phyloP scores from a whole-genome alignment of 2,888 invertebrate species.

The Dryomyza anilis region DNA sequence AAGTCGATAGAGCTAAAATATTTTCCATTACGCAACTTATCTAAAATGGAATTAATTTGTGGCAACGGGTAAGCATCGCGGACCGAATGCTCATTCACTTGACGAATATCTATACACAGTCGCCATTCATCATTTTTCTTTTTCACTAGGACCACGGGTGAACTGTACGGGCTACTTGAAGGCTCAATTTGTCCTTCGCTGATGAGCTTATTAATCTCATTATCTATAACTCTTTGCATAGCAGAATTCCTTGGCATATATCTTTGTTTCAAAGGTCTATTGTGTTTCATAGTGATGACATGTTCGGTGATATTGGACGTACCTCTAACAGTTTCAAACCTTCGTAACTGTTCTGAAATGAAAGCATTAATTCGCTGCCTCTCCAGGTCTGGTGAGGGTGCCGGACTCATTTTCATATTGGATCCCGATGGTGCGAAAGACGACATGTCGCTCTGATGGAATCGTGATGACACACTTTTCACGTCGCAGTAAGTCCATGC shows the following conservation, averaged over 20 bases:
- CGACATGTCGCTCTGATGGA: too few species aligned
- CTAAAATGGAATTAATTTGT: too few species aligned
- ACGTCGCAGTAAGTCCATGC: too few species aligned
- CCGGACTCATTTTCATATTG: too few species aligned
- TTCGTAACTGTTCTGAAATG: neutral
- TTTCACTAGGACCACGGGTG: slow-evolving; percentile 21
- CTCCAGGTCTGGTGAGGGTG: too few species aligned
- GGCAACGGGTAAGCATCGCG: neutral
- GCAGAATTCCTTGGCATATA: slow-evolving; percentile 26
- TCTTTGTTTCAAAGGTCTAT: slow-evolving; percentile 28
- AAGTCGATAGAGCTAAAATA: neutral
- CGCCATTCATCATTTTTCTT: slow-evolving; percentile 28
- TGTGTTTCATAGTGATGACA: slow-evolving; percentile 7
- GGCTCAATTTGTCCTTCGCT: slow-evolving; percentile 22
- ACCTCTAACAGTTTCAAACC: neutral
- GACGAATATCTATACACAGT: neutral
- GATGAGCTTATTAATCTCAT: slow-evolving; percentile 19
- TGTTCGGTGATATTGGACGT: neutral
- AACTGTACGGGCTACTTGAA: slow-evolving; percentile 25
- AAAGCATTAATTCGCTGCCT: too few species aligned
- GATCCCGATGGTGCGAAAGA: too few species aligned
- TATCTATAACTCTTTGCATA: slow-evolving; percentile 26
- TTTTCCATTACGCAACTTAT: neutral
- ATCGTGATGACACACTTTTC: too few species aligned
- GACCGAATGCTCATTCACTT: neutral